These are phyloP conservation scores for Beris chalybata DNA, from an alignment of 2,888 invertebrate species.

Conservation along the genomic window DNA sequence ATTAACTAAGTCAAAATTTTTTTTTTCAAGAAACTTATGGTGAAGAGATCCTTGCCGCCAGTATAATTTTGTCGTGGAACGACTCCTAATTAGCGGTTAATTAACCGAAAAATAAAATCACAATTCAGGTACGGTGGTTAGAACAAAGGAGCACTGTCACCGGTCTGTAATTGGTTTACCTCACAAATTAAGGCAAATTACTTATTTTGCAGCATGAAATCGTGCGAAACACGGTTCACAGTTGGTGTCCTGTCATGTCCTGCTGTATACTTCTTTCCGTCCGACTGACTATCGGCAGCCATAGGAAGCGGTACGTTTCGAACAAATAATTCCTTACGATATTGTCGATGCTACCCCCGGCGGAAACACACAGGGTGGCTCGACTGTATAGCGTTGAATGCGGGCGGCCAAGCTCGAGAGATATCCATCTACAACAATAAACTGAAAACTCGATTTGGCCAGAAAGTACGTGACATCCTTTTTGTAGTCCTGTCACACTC, in stretches of 20 bases:
- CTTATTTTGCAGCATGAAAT: background rate
- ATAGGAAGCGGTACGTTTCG: background rate
- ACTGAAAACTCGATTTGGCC: slow-evolving; percentile 37
- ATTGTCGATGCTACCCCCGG: too few relatives aligned
- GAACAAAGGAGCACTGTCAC: background rate
- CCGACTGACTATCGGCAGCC: background rate
- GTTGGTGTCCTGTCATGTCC: slow-evolving; percentile 6
- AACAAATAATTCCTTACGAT: too few relatives aligned
- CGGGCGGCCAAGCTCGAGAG: background rate
- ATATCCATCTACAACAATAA: slow-evolving; percentile 35
- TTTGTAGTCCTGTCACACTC: slow-evolving; percentile 37
- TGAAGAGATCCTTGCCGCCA: too few relatives aligned
- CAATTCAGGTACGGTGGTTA: background rate
- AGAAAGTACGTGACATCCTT: slow-evolving; percentile 37
- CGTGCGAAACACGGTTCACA: slow-evolving; percentile 18
- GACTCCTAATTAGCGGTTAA: slow-evolving; percentile 23
- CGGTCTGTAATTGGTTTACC: slow-evolving; percentile 26
- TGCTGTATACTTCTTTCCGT: background rate
- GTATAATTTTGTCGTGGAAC: background rate
- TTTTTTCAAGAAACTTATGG: too few relatives aligned
- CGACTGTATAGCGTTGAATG: too few relatives aligned
- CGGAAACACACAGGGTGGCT: too few relatives aligned
- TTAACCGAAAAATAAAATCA: slow-evolving; percentile 12
- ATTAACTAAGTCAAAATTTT: too few relatives aligned
- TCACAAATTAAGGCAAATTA: slow-evolving; percentile 28